Percentiles rank a stretch among this genome's conserved stretches.
phyloP scores from a whole-genome alignment of 2,113 vertebrate genomes.

The Ageneiosus marmoratus region DNA sequence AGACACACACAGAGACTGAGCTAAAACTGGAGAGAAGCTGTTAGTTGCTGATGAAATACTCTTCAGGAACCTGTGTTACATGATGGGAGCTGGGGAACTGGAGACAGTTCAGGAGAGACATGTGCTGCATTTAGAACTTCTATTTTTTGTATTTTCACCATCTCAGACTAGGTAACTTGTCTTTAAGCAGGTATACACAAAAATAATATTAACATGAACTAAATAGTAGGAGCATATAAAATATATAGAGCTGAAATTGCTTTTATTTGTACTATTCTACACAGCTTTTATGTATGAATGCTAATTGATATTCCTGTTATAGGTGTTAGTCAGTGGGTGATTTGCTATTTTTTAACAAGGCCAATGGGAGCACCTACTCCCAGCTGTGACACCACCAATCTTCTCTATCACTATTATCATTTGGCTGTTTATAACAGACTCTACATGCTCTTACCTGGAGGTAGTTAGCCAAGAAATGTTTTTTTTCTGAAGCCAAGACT shows the following conservation, averaged over 20 bases:
- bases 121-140: neutral
- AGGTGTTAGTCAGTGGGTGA: no score
- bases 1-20: conserved; percentile 28
- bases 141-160: neutral
- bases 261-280: neutral
- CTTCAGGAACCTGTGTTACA: neutral
- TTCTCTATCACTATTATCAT: no score
- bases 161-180: neutral
- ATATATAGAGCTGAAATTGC: no score
- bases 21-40: conserved; percentile 46
- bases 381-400: no score
- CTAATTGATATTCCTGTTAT: neutral
- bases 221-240: neutral
- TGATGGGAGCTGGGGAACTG: neutral
- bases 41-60: conserved; percentile 1
- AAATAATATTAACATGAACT: neutral
- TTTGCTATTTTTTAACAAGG: no score
- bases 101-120: neutral
- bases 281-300: neutral
- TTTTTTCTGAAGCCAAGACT: no score
- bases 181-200: neutral
- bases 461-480: no score
- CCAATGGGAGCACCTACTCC: no score
- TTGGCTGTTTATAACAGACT: no score
- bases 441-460: no score